Percentiles rank a stretch among this genome's conserved stretches.
phyloP scores from a whole-genome alignment of 2,888 invertebrate species.

The Orgyia antiqua region DNA sequence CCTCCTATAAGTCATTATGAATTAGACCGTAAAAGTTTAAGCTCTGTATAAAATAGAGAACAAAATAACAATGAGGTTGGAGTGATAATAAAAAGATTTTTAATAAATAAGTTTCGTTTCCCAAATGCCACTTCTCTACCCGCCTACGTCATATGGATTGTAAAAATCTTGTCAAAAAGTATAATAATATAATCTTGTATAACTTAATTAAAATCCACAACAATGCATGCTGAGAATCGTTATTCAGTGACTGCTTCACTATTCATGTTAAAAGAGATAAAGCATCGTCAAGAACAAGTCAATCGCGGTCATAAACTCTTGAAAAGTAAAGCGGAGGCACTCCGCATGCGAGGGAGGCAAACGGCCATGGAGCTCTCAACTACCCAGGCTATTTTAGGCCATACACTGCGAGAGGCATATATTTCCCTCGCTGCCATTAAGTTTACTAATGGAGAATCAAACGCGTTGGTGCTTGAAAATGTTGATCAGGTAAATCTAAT shows the following conservation, averaged over 20 bases:
- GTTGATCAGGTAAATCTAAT: conserved; percentile 60
- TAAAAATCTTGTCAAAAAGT: too few species aligned
- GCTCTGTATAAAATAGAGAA: too few species aligned
- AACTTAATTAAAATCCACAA: too few species aligned
- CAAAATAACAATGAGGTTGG: too few species aligned
- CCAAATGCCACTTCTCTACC: too few species aligned
- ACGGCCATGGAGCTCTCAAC: conserved; percentile 49
- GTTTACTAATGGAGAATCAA: conserved; percentile 68
- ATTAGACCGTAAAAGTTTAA: too few species aligned
- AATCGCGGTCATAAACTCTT: conserved; percentile 57
- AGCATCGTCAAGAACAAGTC: conserved; percentile 58
- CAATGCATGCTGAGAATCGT: conserved; percentile 62
- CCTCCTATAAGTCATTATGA: too few species aligned
- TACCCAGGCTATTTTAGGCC: conserved; percentile 55
- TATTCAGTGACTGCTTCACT: conserved; percentile 64
- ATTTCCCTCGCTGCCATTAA: conserved; percentile 67
- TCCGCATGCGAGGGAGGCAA: conserved; percentile 53
- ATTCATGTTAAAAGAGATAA: conserved; percentile 66
- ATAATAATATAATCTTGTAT: too few species aligned
- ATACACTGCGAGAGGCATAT: conserved; percentile 60
- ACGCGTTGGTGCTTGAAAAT: conserved; percentile 66
- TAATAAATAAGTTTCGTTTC: too few species aligned
- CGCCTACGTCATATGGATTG: too few species aligned
- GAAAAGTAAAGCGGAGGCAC: conserved; percentile 59
- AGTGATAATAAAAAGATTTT: too few species aligned